These are phyloP conservation scores for Octomys mimax DNA, from an alignment of 2,797 vertebrate species.

Conservation along the genomic window DNA sequence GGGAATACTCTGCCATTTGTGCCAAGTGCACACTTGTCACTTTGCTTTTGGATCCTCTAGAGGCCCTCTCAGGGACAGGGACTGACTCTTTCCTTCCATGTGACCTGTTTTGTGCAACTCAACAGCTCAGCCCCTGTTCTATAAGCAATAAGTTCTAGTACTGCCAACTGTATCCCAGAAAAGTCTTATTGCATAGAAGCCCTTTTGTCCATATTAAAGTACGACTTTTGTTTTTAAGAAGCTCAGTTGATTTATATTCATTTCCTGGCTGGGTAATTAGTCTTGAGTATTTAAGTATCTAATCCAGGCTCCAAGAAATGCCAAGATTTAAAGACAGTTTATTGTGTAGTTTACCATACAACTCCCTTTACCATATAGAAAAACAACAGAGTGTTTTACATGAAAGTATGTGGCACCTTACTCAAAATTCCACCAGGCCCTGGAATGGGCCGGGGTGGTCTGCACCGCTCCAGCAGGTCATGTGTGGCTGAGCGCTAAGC, in stretches of 20 bases:
- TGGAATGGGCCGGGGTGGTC: constrained; percentile 8
- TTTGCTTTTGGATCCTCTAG: neutral
- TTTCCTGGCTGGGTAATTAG: constrained; percentile 52
- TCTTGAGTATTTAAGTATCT: constrained; percentile 14
- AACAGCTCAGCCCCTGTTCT: neutral
- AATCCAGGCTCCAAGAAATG: constrained; percentile 48
- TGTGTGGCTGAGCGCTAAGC: constrained; percentile 72
- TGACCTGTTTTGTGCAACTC: neutral
- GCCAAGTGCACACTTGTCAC: neutral
- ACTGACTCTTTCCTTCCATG: neutral
- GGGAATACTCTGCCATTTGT: neutral
- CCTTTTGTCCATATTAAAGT: neutral
- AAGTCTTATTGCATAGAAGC: neutral
- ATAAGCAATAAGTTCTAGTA: too few relatives aligned
- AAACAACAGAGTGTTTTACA: neutral
- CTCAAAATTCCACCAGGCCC: constrained; percentile 10
- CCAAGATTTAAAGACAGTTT: constrained; percentile 57
- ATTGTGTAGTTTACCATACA: neutral
- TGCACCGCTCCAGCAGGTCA: neutral
- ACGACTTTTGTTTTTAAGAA: neutral
- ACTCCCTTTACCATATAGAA: neutral
- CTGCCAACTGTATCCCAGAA: neutral
- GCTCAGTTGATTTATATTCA: neutral
- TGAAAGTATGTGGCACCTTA: neutral
- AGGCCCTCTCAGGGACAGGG: too few relatives aligned